phyloP scores from a whole-genome alignment of 1,140 invertebrate species.

The Drosophila navojoa region DNA sequence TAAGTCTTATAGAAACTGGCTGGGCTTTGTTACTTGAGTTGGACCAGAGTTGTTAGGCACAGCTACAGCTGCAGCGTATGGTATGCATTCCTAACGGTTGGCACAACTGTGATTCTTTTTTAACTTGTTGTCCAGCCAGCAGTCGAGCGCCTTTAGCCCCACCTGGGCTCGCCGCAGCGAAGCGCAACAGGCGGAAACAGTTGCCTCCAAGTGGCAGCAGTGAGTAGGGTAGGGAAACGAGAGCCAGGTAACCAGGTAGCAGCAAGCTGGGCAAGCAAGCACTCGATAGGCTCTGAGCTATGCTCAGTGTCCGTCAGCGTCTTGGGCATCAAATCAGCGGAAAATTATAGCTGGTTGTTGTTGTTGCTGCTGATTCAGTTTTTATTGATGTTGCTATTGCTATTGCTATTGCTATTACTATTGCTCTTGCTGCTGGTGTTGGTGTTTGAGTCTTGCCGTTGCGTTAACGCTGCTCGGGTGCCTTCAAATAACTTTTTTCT shows the following conservation, averaged over 20 bases:
- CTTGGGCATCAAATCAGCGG: constrained; percentile 74
- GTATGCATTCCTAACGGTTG: constrained; percentile 31
- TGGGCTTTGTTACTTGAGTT: neutral
- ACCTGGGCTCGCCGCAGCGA: constrained; percentile 38
- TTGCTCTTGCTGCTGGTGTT: constrained; percentile 22
- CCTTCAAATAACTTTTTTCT: constrained; percentile 35
- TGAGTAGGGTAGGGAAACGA: neutral
- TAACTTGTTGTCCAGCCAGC: constrained; percentile 1
- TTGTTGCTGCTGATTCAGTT: constrained; percentile 22
- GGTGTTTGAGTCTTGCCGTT: constrained; percentile 40
- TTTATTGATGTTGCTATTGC: constrained; percentile 26
- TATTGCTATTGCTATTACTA: constrained; percentile 19
- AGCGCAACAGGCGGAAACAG: constrained; percentile 68
- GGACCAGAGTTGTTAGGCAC: neutral
- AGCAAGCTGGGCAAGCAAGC: constrained; percentile 5
- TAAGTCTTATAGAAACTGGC: neutral
- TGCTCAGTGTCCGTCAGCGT: constrained; percentile 20
- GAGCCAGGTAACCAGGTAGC: constrained; percentile 12
- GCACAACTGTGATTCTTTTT: constrained; percentile 21
- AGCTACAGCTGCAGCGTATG: neutral
- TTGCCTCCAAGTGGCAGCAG: constrained; percentile 40
- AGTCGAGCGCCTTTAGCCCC: neutral
- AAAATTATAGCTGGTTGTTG: constrained; percentile 63
- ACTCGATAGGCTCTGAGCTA: constrained; percentile 1
- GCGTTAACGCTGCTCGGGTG: constrained; percentile 38